Evolutionary conservation across 2,113 vertebrate genomes (phyloP), one percentile per base, ranked within the genome.

Genomic region (Oreochromis niloticus): DNA sequence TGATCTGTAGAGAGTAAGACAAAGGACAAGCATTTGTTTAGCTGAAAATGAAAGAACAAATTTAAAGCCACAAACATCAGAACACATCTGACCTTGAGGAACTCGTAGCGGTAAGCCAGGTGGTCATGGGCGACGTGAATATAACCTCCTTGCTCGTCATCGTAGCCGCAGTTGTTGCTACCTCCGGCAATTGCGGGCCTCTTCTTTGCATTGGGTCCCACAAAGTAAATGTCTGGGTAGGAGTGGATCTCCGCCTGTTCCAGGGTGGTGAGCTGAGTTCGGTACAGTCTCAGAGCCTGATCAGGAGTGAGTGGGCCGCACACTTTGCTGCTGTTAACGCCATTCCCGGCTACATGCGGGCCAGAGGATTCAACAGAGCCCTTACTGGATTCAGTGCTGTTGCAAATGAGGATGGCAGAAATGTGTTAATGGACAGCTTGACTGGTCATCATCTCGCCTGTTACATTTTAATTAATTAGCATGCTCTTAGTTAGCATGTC

Each of bases 191-290:
- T 96, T 0, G 97, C 98, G 5, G 97, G 97, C 61, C 97, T 97
- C 91, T 99, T 99, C 79, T 99, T 99, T 82, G 99, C 98, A 91
- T 96, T 97, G 91, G 98, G 97, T 93, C 99, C 99, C 96, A 99
- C 97, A 73, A 99, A 99, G 92, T 98, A 99, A 90, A 99, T 95
- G 90, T 99, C 98, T 1, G 97, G 94, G 86, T 97, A 98, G 68
- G 84, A 97, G 79, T 96, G 93, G 87, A 99, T 98, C 95, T 99
- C 99, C 4, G 97, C 96, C 89, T 98, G 98, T 93, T 99, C 99
- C 3, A 97, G 97, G 55, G 97, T 87, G 81, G 97, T 97, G 2
- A 99, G 93, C 41, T 98, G 97, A 68, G 98, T 96, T 16, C 97
- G 97, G 88, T 99, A 97, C 50, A 98, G 97, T 88, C 98, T 98